These are phyloP conservation scores for Desmophyllum pertusum DNA, from an alignment of 92 coral and sea anemone species.

Conservation along the genomic window DNA sequence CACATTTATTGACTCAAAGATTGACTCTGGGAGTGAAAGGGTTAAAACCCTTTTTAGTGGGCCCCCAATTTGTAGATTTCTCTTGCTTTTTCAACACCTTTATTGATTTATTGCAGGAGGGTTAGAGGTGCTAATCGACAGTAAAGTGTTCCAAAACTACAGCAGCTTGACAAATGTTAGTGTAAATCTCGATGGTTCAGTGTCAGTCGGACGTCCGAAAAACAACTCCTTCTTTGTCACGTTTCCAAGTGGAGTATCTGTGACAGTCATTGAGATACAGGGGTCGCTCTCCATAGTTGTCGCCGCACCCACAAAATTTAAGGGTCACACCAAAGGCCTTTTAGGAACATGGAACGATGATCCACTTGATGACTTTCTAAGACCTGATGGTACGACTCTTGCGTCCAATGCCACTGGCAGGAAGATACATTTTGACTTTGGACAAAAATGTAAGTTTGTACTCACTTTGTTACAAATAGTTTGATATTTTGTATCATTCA, in stretches of 20 bases:
- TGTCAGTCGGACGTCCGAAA: slow-evolving; percentile 51
- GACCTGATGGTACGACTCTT: slow-evolving; percentile 54
- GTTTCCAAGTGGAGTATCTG: slow-evolving; percentile 65
- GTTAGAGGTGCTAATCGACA: slow-evolving; percentile 46
- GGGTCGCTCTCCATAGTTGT: slow-evolving; percentile 44
- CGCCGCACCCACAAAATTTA: slow-evolving; percentile 33
- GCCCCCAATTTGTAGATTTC: neutral
- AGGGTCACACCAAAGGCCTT: slow-evolving; percentile 53
- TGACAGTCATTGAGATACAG: slow-evolving; percentile 36
- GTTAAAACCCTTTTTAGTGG: no score
- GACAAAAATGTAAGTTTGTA: slow-evolving; percentile 56
- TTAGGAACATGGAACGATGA: slow-evolving; percentile 59
- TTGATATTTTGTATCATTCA: no score
- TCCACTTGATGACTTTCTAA: slow-evolving; percentile 39
- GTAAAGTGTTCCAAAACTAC: slow-evolving; percentile 27
- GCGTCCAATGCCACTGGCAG: slow-evolving; percentile 43
- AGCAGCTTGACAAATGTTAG: slow-evolving; percentile 40
- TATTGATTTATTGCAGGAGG: slow-evolving; percentile 28
- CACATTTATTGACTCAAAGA: no score
- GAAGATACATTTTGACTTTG: slow-evolving; percentile 61
- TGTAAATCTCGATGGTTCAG: slow-evolving; percentile 34
- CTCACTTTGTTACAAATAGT: neutral
- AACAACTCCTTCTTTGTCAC: slow-evolving; percentile 41
- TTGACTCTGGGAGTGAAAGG: no score
- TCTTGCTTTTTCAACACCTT: neutral